Base-by-base conservation (phyloP, 2,113 vertebrate species). In the Holacanthus passer region DNA sequence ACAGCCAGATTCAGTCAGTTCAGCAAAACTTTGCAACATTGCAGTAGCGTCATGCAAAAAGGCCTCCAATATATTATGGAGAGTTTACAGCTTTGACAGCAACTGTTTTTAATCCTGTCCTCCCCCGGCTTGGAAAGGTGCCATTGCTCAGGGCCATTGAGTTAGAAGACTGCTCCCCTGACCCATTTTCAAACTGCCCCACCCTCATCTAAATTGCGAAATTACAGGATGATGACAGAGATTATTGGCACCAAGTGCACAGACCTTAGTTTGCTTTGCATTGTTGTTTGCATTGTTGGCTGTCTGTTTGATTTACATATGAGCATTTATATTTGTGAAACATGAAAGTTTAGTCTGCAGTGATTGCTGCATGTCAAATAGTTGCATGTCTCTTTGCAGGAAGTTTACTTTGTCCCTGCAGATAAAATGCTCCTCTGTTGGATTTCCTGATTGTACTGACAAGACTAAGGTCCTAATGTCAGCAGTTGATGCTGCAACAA, bases 141-240 rank as follows among this genome's bases (percentile, higher is more conserved):
- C 79, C 87, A 69, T 0, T 12, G 0, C 20, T 58, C 27, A 10
- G 77, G 58, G 47, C 48, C 3, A 24, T 12, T 13, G 75, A 77
- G 73, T 70, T 67, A 3, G 35, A 81, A 17, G 68, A 0, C 63
- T 32, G 67, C 69, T 78, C 31, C 70, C 17, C 29, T 84, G 84
- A 79, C 79, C 85, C 62, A 39, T 50, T 74, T 81, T 20, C 10
- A 48, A 62, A 58, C 47, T 1, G 39, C 80, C 68, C 73, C 47
- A 43, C 58, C 64, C 81, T 87, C 37, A 4, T 17, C 24, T 35
- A 43, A 87, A 83, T 79, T 39, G 13, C 55, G 19, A 63, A 87
- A 88, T 89, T 80, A 85, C 84, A 73, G 78, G 85, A 91, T 90
- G 80, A 90, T 78, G 82, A 81, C 53, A 14, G 0, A 82, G 86